Evolutionary conservation across 2,797 vertebrate species (phyloP).

Genomic region (Pipistrellus pipistrellus): DNA sequence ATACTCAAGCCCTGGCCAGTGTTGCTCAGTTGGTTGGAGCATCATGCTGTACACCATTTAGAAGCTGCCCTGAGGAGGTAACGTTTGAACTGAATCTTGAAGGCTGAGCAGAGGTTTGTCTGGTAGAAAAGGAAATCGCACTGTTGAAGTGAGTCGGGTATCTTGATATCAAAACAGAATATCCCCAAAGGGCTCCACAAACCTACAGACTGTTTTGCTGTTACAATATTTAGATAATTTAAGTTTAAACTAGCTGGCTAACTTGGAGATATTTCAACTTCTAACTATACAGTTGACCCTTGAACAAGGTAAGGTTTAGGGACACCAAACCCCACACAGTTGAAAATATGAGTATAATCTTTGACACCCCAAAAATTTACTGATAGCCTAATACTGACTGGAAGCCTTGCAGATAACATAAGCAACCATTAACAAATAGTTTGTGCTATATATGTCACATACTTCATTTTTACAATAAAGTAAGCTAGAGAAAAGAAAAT

Average conservation of each 20-base stretch:
- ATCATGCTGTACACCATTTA: neutral
- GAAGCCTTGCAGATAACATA: neutral
- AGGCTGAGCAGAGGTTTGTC: neutral
- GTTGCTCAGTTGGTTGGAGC: neutral
- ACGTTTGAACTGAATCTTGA: constrained; percentile 22
- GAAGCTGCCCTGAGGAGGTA: neutral
- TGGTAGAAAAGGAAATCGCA: constrained; percentile 7
- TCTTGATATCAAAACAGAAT: constrained; percentile 38
- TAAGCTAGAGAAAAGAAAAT: neutral
- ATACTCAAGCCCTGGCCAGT: neutral
- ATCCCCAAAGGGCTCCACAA: neutral
- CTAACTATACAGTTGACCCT: neutral
- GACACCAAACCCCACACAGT: neutral
- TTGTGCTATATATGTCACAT: neutral
- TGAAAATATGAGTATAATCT: neutral
- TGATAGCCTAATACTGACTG: neutral
- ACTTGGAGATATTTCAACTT: neutral
- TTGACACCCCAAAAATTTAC: neutral
- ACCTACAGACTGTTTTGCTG: constrained; percentile 2
- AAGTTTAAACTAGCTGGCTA: neutral
- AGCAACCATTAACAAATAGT: neutral
- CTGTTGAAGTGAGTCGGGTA: constrained; percentile 5
- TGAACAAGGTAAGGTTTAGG: neutral
- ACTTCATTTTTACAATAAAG: neutral
- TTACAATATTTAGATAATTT: constrained; percentile 15